Percentiles rank a stretch among this genome's conserved stretches.
Evolutionary conservation across 2,113 vertebrate genomes (phyloP).

Genomic region (Callipepla californica): DNA sequence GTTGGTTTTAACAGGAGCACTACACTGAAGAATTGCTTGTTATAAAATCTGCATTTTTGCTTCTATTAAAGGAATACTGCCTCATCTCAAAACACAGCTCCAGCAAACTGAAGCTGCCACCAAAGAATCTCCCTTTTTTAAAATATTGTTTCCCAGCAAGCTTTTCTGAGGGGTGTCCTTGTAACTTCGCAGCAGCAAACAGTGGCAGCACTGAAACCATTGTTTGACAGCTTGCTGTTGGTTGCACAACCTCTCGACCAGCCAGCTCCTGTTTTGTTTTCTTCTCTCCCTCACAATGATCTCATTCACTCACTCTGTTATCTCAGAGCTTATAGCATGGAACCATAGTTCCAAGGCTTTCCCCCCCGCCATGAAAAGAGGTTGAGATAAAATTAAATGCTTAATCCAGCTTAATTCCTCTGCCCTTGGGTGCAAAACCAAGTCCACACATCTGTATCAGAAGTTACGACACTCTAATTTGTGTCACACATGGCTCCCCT

Average conservation of each 20-base stretch:
- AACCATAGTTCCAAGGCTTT: not conserved
- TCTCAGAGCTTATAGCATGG: not conserved
- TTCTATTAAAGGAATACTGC: not conserved
- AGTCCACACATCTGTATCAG: not conserved
- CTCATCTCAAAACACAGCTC: not conserved
- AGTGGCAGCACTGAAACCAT: not conserved
- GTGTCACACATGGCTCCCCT: not conserved
- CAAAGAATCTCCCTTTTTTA: not conserved
- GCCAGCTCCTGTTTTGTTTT: not conserved
- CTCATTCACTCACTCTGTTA: not conserved
- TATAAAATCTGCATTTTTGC: not conserved
- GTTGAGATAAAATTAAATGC: not conserved
- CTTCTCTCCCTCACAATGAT: not conserved
- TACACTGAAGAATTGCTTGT: not conserved
- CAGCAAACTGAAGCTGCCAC: not conserved
- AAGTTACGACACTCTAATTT: not conserved
- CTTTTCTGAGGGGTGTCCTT: constrained; percentile 8
- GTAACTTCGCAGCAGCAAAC: constrained; percentile 40
- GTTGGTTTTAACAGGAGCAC: not conserved
- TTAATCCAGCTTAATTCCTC: not conserved
- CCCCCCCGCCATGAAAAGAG: not conserved
- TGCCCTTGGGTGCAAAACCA: not conserved
- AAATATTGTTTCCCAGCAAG: not conserved
- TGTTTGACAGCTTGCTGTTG: constrained; percentile 13
- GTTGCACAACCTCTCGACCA: not conserved